Conservation (phyloP, 2,113 vertebrate species). For the Ammodytes marinus region DNA sequence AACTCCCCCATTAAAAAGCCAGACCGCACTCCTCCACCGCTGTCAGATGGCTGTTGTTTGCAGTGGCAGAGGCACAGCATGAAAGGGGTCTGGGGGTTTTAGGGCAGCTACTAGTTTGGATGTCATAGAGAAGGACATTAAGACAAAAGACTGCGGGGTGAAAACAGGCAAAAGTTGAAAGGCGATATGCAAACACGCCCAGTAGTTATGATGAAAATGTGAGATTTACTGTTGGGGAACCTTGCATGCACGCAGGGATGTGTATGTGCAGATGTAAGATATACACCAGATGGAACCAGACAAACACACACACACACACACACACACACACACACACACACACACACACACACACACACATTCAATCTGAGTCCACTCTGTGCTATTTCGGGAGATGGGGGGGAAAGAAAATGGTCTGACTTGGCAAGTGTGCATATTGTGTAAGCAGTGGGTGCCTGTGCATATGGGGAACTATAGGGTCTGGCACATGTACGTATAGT, state of each 20-base stretch:
- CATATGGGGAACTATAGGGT: constrained; percentile 72
- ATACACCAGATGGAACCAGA: constrained; percentile 68
- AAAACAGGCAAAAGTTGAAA: constrained; percentile 38
- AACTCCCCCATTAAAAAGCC: constrained; percentile 63
- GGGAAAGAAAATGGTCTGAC: constrained; percentile 66
- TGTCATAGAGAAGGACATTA: constrained; percentile 60
- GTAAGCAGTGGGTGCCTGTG: constrained; percentile 62
- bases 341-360: constrained; percentile 1
- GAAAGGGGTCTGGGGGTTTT: constrained; percentile 71
- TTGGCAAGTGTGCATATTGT: constrained; percentile 71
- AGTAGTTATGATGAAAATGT: constrained; percentile 60
- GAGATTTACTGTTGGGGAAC: constrained; percentile 48
- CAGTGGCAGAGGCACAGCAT: constrained; percentile 51
- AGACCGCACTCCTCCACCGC: constrained; percentile 55
- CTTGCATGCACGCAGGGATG: constrained; percentile 43
- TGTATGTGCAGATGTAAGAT: constrained; percentile 65
- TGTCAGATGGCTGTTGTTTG: constrained; percentile 66
- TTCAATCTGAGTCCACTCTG: constrained; percentile 35
- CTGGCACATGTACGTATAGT: constrained; percentile 62
- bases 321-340: constrained; percentile 50
- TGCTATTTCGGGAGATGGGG: constrained; percentile 71
- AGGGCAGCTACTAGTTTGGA: constrained; percentile 72
- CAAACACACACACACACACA: constrained; percentile 43
- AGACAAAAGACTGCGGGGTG: constrained; percentile 45
- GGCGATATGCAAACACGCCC: constrained; percentile 50